Base-by-base conservation (phyloP, 2,888 invertebrate species). In the Baronia brevicornis region DNA sequence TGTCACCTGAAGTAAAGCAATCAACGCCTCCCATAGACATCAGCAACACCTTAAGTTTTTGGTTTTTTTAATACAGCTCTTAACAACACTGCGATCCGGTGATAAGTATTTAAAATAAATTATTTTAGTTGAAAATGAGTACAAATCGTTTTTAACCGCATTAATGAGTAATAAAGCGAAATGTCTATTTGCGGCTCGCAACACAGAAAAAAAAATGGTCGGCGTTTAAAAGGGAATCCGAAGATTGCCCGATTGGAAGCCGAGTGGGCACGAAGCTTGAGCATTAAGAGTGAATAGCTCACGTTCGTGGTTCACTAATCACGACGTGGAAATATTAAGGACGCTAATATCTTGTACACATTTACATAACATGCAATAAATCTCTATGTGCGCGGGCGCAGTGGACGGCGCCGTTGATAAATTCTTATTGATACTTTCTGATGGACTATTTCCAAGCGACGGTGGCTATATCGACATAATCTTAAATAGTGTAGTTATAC, bases 301-400 rank as follows among this genome's bases (percentile, higher is more conserved):
- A 70, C 66, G 70, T 68, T 66, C 54, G 45, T 48, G 53, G 58
- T 61, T 59, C 56, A 63, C 64, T 69, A 73, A 80, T 75, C 75
- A 71, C 68, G 78, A 80, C 73, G 63, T 64, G 56, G 70, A 80
- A 74, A 69, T 80, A 80, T 82, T 75, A 75, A 73, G 72, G 74
- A 78, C 77, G 72, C 72, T 80, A 75, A 78, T 80, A 74, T 71
- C 75, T 69, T 70, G 72, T 72, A 71, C 68, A 72, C 64, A 79
- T 78, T 78, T 78, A 77, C 80, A 79, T 79, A 79, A 78, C 70
- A 70, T 60, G 71, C 64, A 62, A 82, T 82, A 77, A 80, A 80
- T 80, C 74, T 72, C 66, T 59, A 43, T 32, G 48, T 58, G 57
- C 59, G 62, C 60, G 51, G 43, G 60, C 61, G 59, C 60, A 58